Conservation (phyloP, 2,113 vertebrate species). For the Cololabis saira region DNA sequence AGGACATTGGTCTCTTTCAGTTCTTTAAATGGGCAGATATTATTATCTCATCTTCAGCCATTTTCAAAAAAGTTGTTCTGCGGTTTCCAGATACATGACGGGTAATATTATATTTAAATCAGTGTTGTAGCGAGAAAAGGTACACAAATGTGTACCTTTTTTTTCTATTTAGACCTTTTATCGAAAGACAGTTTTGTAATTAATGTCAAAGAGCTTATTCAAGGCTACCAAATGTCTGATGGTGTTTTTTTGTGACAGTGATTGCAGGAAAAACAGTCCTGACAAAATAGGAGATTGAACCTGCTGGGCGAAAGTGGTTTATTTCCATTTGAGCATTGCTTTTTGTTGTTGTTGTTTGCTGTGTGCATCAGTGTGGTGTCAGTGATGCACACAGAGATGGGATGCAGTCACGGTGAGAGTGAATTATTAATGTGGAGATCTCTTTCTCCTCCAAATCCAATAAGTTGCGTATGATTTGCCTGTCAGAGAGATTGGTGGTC, state of each 20-base stretch:
- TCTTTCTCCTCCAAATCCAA: constrained; percentile 64
- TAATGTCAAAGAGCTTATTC: no score
- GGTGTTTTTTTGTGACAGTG: constrained; percentile 22
- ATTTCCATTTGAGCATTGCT: constrained; percentile 58
- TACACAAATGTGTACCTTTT: no score
- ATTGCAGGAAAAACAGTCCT: constrained; percentile 5
- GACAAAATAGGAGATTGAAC: constrained; percentile 42
- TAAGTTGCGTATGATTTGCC: constrained; percentile 73
- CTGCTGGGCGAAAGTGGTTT: constrained; percentile 36
- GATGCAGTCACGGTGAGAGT: constrained; percentile 56
- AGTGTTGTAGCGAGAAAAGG: no score
- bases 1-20: neutral
- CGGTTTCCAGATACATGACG: no score
- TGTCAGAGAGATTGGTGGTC: constrained; percentile 70
- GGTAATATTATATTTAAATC: no score
- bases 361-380: constrained; percentile 42
- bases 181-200: no score
- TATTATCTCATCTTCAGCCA: no score
- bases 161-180: no score
- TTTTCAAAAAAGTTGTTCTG: no score
- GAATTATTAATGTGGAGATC: constrained; percentile 78
- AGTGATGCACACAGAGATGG: constrained; percentile 38
- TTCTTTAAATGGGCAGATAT: no score
- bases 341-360: constrained; percentile 39
- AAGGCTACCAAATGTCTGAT: no score